phyloP scores from a whole-genome alignment of 2,888 invertebrate species.

The Nematopogon swammerdamellus region DNA sequence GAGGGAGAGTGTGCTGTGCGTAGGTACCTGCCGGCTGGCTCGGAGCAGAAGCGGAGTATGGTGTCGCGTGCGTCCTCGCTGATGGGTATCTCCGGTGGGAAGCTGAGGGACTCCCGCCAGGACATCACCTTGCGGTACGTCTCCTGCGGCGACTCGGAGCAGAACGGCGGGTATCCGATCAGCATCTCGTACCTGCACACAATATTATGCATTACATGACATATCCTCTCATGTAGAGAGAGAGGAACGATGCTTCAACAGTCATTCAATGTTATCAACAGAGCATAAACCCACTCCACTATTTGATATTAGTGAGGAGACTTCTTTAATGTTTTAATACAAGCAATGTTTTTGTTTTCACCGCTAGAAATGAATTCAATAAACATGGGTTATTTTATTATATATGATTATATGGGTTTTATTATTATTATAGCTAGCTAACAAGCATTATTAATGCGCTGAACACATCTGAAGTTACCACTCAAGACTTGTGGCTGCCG shows the following conservation, averaged over 20 bases:
- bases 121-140: slow-evolving; percentile 96
- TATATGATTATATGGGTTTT: too few species aligned
- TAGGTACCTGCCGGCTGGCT: slow-evolving; percentile 91
- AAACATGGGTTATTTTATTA: too few species aligned
- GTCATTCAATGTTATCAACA: neutral
- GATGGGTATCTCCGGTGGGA: slow-evolving; percentile 99
- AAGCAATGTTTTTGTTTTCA: too few species aligned
- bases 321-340: too few species aligned
- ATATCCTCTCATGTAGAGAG: neutral
- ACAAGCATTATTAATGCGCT: too few species aligned
- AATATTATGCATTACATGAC: neutral
- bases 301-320: too few species aligned
- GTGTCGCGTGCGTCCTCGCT: slow-evolving; percentile 96
- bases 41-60: slow-evolving; percentile 95
- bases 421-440: too few species aligned
- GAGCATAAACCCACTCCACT: neutral
- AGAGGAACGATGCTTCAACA: neutral
- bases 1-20: too few species aligned
- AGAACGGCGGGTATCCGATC: slow-evolving; percentile 99
- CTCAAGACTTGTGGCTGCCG: too few species aligned
- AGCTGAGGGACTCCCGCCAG: slow-evolving; percentile 97
- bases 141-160: slow-evolving; percentile 97
- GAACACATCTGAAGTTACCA: too few species aligned
- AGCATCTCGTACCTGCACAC: slow-evolving; percentile 85
- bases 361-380: too few species aligned